phyloP scores from a whole-genome alignment of 2,797 vertebrate species.

The Clamator glandarius region DNA sequence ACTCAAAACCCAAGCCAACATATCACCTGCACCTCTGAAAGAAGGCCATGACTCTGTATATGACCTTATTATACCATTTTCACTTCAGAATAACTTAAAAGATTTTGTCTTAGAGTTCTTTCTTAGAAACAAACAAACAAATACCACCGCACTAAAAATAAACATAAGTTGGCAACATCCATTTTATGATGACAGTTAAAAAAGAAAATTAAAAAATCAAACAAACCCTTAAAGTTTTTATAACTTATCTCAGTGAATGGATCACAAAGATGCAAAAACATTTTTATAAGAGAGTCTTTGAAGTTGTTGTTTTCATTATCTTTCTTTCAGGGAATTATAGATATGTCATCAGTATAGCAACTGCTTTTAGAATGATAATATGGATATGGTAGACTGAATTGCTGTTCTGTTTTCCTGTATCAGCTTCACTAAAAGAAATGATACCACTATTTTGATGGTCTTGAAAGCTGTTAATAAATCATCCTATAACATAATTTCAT shows the following conservation, averaged over 20 bases:
- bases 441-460: neutral
- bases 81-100: neutral
- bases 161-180: neutral
- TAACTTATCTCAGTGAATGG: neutral
- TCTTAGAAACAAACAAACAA: neutral
- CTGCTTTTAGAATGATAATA: neutral
- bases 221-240: neutral
- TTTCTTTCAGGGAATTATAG: neutral
- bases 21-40: neutral
- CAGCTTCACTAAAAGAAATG: neutral
- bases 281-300: neutral
- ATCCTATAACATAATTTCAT: neutral
- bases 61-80: neutral
- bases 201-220: neutral
- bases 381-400: neutral
- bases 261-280: neutral
- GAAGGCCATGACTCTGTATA: neutral
- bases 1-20: neutral
- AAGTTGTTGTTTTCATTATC: constrained; percentile 23
- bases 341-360: neutral
- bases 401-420: neutral
- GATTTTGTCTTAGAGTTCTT: neutral
- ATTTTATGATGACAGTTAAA: neutral
- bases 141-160: neutral
- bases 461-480: neutral